A percentile compares a stretch with the other conserved stretches of the same genome.
phyloP scores from a whole-genome alignment of 2,113 vertebrate species.

The Anoura caudifer region DNA sequence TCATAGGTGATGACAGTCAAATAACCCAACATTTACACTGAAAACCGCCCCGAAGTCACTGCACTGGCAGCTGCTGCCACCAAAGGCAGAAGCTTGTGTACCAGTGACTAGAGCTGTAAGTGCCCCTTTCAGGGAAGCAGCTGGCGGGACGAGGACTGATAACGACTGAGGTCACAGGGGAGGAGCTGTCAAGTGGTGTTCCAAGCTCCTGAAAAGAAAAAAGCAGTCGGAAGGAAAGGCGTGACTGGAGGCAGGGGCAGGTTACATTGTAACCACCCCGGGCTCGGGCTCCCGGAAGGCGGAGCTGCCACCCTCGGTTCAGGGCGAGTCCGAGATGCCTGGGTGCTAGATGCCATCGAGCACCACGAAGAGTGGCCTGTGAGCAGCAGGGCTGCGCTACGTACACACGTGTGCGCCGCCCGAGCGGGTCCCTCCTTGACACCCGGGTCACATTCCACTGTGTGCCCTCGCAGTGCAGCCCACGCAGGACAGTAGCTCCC shows the following conservation, averaged over 20 bases:
- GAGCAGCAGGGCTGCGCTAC: not conserved
- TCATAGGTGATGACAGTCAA: not conserved
- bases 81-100: not conserved
- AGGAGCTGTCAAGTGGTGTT: not conserved
- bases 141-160: not conserved
- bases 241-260: rapidly evolving
- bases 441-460: not conserved
- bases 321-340: not conserved
- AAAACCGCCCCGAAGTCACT: not conserved
- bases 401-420: rapidly evolving
- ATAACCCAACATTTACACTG: rapidly evolving
- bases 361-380: not conserved
- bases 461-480: not conserved
- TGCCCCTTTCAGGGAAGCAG: not conserved
- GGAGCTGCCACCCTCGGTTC: not conserved
- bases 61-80: not conserved
- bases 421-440: not conserved
- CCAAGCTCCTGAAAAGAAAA: not conserved
- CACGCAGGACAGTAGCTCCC: not conserved
- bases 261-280: not conserved
- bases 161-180: not conserved
- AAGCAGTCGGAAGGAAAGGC: not conserved
- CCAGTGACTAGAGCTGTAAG: not conserved
- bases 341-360: not conserved
- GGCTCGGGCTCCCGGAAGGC: too few relatives aligned